Percentiles rank a stretch among this genome's conserved stretches.
Conservation (phyloP, 2,888 invertebrate species). For the Conistra vaccinii region DNA sequence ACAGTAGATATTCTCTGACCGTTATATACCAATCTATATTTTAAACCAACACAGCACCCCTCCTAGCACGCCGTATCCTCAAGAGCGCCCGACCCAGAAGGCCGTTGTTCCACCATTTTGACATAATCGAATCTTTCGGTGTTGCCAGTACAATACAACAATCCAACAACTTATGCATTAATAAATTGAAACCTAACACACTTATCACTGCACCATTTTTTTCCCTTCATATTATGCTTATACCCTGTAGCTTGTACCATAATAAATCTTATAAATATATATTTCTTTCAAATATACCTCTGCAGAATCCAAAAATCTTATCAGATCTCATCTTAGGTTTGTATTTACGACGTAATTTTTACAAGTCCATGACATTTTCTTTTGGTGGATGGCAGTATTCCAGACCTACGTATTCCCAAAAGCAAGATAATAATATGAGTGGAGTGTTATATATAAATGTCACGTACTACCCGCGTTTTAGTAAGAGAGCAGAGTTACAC, state of each 20-base stretch:
- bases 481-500: constrained; percentile 28
- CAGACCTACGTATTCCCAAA: constrained; percentile 72
- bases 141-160: too few relatives aligned
- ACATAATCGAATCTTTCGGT: too few relatives aligned
- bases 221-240: background rate
- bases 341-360: constrained; percentile 49
- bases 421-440: constrained; percentile 76
- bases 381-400: constrained; percentile 74
- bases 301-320: background rate
- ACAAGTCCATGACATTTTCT: constrained; percentile 44
- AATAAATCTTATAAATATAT: too few relatives aligned
- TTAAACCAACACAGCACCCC: too few relatives aligned
- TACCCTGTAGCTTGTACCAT: too few relatives aligned
- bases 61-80: too few relatives aligned
- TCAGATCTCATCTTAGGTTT: constrained; percentile 18
- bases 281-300: background rate
- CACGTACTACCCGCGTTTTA: constrained; percentile 70
- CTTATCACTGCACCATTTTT: background rate
- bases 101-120: too few relatives aligned
- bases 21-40: too few relatives aligned
- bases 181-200: too few relatives aligned
- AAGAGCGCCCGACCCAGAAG: too few relatives aligned
- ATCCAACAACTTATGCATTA: too few relatives aligned
- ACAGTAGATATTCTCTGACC: too few relatives aligned
- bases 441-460: constrained; percentile 77